These are phyloP conservation scores for Paramisgurnus dabryanus DNA, from an alignment of 2,113 vertebrate species.

Conservation along the genomic window DNA sequence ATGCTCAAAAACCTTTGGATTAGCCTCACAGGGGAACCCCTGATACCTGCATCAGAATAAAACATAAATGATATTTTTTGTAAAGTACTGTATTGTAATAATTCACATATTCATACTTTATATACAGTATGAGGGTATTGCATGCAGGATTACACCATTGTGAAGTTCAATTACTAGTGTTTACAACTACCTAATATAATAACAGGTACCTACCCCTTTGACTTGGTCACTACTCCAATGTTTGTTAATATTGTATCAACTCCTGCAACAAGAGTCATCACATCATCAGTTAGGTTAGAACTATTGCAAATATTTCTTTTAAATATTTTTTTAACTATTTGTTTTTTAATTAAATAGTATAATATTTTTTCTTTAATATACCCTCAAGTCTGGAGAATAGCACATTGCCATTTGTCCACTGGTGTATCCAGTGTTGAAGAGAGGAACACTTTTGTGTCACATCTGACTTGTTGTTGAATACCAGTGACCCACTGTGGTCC, in stretches of 20 bases:
- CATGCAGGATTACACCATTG: not conserved
- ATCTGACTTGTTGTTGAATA: conserved; percentile 71
- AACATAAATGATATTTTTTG: not conserved
- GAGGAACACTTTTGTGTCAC: conserved; percentile 84
- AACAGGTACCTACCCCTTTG: conserved; percentile 82
- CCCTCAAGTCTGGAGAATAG: conserved; percentile 89
- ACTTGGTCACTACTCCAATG: conserved; percentile 84
- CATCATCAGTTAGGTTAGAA: not conserved
- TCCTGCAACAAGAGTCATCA: conserved; percentile 68
- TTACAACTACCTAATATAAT: not conserved
- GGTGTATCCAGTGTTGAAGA: conserved; percentile 95
- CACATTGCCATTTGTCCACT: conserved; percentile 93
- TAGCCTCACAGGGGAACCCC: conserved; percentile 85
- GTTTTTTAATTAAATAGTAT: not conserved
- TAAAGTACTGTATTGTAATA: no score
- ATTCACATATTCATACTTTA: no score
- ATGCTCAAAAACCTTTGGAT: conserved; percentile 82
- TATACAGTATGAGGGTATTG: not conserved
- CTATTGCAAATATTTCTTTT: not conserved
- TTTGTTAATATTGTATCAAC: conserved; percentile 90
- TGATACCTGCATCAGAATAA: conserved; percentile 82
- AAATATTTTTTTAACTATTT: no score
- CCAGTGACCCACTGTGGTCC: conserved; percentile 66
- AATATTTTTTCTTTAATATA: conserved; percentile 53
- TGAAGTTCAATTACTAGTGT: not conserved